phyloP scores from a whole-genome alignment of 2,888 invertebrate genomes.

The Linnaemya vulpina region DNA sequence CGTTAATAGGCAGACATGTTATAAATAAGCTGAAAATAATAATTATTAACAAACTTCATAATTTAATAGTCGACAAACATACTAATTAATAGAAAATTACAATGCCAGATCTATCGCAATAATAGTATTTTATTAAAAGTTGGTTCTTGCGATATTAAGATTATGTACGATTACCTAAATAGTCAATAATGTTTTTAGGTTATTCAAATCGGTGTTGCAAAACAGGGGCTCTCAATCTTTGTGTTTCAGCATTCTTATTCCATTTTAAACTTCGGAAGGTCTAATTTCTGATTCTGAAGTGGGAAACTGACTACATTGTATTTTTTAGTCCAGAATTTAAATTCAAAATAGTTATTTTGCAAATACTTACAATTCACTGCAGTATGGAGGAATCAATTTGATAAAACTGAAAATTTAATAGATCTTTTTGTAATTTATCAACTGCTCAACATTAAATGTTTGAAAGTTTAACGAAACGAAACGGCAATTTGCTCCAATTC shows the following conservation, averaged over 20 bases:
- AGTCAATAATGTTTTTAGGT: neutral
- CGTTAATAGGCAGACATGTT: conserved; percentile 30
- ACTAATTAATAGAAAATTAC: conserved; percentile 44
- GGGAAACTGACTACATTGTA: no score
- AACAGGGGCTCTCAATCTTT: neutral
- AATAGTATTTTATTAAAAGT: neutral
- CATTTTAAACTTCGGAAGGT: no score
- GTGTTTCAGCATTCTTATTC: neutral
- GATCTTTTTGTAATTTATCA: neutral
- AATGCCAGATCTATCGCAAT: neutral
- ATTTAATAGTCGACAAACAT: conserved; percentile 42
- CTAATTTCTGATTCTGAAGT: no score
- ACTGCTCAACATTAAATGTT: conserved; percentile 28
- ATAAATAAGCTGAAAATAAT: conserved; percentile 43
- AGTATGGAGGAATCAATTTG: neutral
- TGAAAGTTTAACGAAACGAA: conserved; percentile 67
- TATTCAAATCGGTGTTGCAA: neutral
- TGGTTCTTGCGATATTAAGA: neutral
- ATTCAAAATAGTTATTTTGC: no score
- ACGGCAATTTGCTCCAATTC: conserved; percentile 70
- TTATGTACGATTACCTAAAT: neutral
- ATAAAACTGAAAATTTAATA: neutral
- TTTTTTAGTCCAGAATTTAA: no score
- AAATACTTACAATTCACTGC: neutral
- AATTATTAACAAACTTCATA: conserved; percentile 46